Percentiles rank a stretch among this genome's conserved stretches.
Conservation (phyloP, 2,888 invertebrate genomes). For the Penaeus monodon region DNA sequence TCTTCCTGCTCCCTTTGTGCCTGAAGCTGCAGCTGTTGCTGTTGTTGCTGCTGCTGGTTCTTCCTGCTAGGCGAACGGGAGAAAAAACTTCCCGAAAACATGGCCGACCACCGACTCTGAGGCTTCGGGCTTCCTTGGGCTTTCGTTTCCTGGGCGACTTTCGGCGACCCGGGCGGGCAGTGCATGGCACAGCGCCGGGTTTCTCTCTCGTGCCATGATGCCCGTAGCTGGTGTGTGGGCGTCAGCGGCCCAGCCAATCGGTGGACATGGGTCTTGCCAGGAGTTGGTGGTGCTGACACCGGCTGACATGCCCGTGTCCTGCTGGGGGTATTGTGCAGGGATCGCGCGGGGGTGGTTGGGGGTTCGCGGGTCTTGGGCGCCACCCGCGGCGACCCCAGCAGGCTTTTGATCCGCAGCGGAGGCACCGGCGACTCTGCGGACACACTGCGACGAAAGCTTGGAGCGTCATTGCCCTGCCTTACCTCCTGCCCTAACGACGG, state of each 20-base stretch:
- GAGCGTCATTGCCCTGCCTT: conserved; percentile 30
- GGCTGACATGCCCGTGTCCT: conserved; percentile 57
- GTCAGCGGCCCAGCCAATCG: conserved; percentile 43
- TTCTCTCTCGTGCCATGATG: conserved; percentile 62
- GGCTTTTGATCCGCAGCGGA: conserved; percentile 54
- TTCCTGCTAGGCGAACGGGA: conserved; percentile 60
- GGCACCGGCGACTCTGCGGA: conserved; percentile 58
- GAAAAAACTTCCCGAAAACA: conserved; percentile 63
- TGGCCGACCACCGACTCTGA: conserved; percentile 60
- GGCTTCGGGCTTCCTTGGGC: conserved; percentile 57
- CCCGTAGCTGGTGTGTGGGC: conserved; percentile 52
- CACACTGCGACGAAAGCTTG: conserved; percentile 58
- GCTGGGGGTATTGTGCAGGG: conserved; percentile 61
- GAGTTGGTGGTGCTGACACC: conserved; percentile 63
- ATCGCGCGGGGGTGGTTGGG: conserved; percentile 52
- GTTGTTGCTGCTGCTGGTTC: conserved; percentile 56
- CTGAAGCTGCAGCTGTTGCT: conserved; percentile 25
- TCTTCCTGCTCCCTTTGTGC: neutral
- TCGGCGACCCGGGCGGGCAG: conserved; percentile 37
- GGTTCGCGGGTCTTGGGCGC: conserved; percentile 62
- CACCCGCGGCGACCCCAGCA: conserved; percentile 60
- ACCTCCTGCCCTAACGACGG: conserved; percentile 37
- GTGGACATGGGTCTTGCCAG: conserved; percentile 60
- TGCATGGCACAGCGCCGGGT: conserved; percentile 59
- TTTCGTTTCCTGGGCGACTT: conserved; percentile 23